Evolutionary conservation across 2,888 invertebrate genomes (phyloP).

Genomic region (Matsumyia berberina): DNA sequence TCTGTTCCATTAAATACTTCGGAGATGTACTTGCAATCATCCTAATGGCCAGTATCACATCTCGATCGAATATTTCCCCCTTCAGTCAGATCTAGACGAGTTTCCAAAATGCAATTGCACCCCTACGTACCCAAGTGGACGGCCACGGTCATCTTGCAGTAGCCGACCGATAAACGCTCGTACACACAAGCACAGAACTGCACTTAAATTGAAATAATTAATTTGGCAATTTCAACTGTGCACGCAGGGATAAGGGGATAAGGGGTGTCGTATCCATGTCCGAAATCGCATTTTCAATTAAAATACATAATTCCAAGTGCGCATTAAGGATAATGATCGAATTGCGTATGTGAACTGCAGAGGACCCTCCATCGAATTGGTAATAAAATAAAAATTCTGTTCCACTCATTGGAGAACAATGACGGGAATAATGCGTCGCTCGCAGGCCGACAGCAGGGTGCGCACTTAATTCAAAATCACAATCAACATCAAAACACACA

Average conservation of each 20-base stretch:
- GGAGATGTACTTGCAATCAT: constrained; percentile 19
- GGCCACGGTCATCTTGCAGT: constrained; percentile 36
- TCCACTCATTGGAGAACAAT: constrained; percentile 52
- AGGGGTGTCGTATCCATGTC: constrained; percentile 19
- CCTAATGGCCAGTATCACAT: constrained; percentile 16
- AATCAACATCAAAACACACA: background rate
- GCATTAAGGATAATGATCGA: constrained; percentile 71
- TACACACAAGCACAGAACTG: constrained; percentile 16
- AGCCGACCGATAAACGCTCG: constrained; percentile 35
- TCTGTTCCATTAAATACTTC: constrained; percentile 40
- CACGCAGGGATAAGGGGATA: too few species aligned
- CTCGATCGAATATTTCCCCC: constrained; percentile 13
- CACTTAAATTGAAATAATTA: constrained; percentile 64
- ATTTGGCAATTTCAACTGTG: constrained; percentile 54
- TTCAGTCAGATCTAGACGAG: constrained; percentile 48
- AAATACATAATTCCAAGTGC: constrained; percentile 66
- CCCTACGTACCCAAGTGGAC: background rate
- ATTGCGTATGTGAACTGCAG: constrained; percentile 52
- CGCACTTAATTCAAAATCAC: constrained; percentile 23
- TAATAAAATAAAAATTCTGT: constrained; percentile 30
- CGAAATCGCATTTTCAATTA: constrained; percentile 65
- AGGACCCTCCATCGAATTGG: constrained; percentile 1
- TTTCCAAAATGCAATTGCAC: constrained; percentile 60
- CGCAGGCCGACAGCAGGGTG: constrained; percentile 50
- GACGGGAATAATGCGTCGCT: constrained; percentile 20